Evolutionary conservation across 2,797 vertebrate genomes (phyloP).

Genomic region (Cebuella pygmaea): DNA sequence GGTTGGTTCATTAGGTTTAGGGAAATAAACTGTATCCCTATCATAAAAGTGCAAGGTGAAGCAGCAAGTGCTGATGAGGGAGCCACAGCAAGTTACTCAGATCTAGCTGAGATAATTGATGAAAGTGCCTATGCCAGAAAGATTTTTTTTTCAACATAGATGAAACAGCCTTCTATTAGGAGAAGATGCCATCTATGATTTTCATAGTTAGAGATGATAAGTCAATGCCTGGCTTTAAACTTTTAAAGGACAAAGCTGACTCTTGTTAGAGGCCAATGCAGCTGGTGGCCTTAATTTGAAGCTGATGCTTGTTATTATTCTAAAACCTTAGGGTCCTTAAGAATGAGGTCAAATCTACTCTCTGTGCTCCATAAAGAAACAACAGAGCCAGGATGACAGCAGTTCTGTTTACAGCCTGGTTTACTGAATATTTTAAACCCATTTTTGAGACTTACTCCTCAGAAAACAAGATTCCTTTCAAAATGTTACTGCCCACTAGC

Average conservation of each 20-base stretch:
- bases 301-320: not conserved
- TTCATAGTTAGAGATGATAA: not conserved
- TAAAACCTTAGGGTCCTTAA: not conserved
- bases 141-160: not conserved
- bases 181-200: not conserved
- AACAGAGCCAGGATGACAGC: not conserved
- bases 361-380: not conserved
- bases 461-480: not conserved
- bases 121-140: not conserved
- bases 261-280: not conserved
- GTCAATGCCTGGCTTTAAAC: not conserved
- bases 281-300: not conserved
- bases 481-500: not conserved
- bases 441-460: not conserved
- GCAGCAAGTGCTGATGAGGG: not conserved
- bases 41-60: not conserved
- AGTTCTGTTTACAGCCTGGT: not conserved
- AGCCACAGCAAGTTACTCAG: not conserved
- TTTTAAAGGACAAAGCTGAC: not conserved
- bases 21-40: not conserved
- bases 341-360: not conserved
- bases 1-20: not conserved
- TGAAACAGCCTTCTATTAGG: not conserved
- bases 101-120: not conserved
- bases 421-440: not conserved